A percentile compares a stretch with the other conserved stretches of the same genome.
Conservation (phyloP, 1,140 invertebrate genomes). For the Homarus americanus region DNA sequence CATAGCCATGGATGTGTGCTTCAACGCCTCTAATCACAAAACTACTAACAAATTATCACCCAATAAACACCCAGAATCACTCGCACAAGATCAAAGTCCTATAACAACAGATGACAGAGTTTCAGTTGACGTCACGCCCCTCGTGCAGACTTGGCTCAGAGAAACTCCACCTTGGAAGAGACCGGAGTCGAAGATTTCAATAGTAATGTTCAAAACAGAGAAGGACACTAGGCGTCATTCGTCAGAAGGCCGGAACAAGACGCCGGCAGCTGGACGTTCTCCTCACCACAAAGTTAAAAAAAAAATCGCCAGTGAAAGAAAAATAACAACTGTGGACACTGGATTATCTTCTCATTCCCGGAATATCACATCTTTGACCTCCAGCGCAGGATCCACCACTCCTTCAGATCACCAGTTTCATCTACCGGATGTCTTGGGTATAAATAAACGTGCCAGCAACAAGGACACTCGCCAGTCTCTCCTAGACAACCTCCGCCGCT, state of each 20-base stretch:
- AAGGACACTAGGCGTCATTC: background rate
- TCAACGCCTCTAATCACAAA: too few species aligned
- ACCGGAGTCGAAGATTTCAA: background rate
- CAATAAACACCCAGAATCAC: background rate
- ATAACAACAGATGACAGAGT: too few species aligned
- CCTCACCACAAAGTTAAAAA: background rate
- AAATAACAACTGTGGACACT: background rate
- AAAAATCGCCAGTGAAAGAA: background rate
- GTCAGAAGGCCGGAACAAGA: background rate
- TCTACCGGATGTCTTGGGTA: background rate
- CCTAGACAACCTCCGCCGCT: background rate
- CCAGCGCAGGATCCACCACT: background rate
- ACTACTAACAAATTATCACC: background rate
- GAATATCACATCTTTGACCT: background rate
- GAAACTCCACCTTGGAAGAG: background rate
- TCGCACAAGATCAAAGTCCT: too few species aligned
- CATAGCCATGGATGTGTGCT: background rate
- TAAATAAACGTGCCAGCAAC: background rate
- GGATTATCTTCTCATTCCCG: background rate
- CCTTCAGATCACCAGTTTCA: background rate
- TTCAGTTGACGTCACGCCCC: background rate
- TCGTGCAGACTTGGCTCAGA: slow-evolving; percentile 6
- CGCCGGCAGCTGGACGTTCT: background rate
- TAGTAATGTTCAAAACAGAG: background rate
- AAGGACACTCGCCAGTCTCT: background rate